phyloP scores from a whole-genome alignment of 2,797 vertebrate genomes.

The Falco peregrinus region DNA sequence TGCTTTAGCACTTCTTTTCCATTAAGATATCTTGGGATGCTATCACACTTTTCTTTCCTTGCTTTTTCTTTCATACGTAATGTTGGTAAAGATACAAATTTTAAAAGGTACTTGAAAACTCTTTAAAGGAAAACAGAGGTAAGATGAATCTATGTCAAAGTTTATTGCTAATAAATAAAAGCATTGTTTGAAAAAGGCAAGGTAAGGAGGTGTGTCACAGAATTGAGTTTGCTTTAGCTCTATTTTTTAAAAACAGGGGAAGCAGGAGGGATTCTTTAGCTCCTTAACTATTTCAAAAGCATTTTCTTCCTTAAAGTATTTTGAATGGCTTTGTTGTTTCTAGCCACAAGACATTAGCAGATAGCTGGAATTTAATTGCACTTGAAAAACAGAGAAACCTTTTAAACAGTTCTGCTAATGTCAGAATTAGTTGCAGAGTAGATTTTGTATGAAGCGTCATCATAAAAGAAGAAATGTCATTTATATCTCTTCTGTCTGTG shows the following conservation, averaged over 20 bases:
- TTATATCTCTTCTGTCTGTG: slow-evolving; percentile 1
- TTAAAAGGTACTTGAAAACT: background rate
- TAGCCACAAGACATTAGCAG: background rate
- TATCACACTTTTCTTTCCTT: background rate
- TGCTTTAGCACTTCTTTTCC: background rate
- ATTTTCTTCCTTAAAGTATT: background rate
- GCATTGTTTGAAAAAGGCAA: background rate
- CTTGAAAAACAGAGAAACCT: background rate
- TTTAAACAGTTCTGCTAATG: background rate
- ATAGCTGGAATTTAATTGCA: background rate
- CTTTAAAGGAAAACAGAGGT: background rate
- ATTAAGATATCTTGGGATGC: background rate
- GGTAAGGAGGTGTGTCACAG: background rate
- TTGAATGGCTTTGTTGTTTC: background rate
- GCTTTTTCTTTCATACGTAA: background rate
- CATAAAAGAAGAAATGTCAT: background rate
- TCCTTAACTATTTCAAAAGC: background rate
- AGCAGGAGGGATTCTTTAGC: background rate
- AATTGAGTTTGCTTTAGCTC: background rate
- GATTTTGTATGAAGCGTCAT: background rate
- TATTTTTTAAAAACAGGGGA: background rate
- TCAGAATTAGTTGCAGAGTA: background rate
- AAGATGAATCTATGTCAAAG: background rate
- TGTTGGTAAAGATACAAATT: background rate
- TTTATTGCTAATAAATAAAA: background rate